These are phyloP conservation scores for Medauroidea extradentata DNA, from an alignment of 1,140 invertebrate genomes.

Conservation along the genomic window DNA sequence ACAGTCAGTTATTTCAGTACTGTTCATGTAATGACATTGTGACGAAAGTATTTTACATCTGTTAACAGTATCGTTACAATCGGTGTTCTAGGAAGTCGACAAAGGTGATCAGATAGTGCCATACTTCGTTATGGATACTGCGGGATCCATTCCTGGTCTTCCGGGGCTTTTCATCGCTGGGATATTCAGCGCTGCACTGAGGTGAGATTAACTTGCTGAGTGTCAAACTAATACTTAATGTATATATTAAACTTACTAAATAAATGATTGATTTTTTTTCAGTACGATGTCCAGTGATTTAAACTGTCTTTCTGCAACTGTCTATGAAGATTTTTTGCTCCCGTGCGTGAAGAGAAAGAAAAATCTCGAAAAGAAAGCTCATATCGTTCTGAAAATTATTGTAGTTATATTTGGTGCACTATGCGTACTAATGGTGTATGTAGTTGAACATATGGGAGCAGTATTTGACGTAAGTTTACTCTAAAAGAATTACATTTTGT, in stretches of 20 bases:
- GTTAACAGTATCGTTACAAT: neutral
- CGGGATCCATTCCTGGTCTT: constrained; percentile 4
- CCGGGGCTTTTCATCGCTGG: constrained; percentile 10
- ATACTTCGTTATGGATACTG: constrained; percentile 11
- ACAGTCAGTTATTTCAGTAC: no score
- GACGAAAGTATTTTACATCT: neutral
- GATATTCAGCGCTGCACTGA: constrained; percentile 9
- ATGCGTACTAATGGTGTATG: constrained; percentile 53
- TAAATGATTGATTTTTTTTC: constrained; percentile 13
- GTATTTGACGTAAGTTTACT: constrained; percentile 32
- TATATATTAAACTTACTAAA: neutral
- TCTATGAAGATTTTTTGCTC: no score
- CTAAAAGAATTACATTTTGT: no score
- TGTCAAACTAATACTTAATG: neutral
- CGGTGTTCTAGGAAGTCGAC: no score
- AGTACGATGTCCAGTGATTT: constrained; percentile 61
- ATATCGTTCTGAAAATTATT: constrained; percentile 33
- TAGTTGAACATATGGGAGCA: constrained; percentile 55
- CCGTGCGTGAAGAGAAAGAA: no score
- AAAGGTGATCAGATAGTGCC: constrained; percentile 57
- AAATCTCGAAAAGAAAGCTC: no score
- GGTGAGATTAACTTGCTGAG: neutral
- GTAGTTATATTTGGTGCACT: constrained; percentile 54
- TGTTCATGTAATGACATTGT: neutral
- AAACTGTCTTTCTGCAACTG: constrained; percentile 48